Evolutionary conservation across 2,113 vertebrate genomes (phyloP).

Genomic region (Athene noctua): DNA sequence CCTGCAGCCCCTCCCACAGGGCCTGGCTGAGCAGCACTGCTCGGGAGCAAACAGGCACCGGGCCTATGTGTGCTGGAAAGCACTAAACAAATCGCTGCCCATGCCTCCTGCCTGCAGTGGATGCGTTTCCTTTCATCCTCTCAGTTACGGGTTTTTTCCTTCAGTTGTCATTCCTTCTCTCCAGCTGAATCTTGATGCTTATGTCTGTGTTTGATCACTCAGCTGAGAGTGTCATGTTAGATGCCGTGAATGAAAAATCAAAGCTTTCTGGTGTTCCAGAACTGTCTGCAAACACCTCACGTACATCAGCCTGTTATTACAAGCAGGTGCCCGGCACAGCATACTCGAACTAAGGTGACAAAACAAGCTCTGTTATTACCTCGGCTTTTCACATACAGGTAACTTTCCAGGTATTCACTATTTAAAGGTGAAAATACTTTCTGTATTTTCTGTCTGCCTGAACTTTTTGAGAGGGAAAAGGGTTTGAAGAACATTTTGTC

Average conservation of each 20-base stretch:
- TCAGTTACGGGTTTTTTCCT: not conserved
- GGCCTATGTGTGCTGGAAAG: not conserved
- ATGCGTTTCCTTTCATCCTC: accelerated
- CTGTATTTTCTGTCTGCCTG: not conserved
- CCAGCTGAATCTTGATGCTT: not conserved
- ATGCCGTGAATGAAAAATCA: not conserved
- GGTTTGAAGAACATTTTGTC: not conserved
- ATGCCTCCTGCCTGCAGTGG: not conserved
- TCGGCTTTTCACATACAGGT: not conserved
- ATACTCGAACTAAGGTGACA: accelerated
- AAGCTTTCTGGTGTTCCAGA: not conserved
- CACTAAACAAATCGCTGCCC: accelerated
- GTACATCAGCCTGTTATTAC: not conserved
- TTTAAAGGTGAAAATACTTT: not conserved
- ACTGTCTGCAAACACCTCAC: not conserved
- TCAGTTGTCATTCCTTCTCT: not conserved
- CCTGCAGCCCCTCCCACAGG: not conserved
- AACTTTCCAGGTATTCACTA: not conserved
- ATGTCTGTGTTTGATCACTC: not conserved
- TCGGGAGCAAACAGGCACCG: not conserved
- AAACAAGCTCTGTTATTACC: not conserved
- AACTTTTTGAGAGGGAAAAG: not conserved
- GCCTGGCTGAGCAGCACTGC: not conserved
- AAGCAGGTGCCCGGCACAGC: not conserved
- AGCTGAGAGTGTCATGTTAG: not conserved